Conservation (phyloP, 92 coral and sea anemone species). For the Epizoanthus scotinus region DNA sequence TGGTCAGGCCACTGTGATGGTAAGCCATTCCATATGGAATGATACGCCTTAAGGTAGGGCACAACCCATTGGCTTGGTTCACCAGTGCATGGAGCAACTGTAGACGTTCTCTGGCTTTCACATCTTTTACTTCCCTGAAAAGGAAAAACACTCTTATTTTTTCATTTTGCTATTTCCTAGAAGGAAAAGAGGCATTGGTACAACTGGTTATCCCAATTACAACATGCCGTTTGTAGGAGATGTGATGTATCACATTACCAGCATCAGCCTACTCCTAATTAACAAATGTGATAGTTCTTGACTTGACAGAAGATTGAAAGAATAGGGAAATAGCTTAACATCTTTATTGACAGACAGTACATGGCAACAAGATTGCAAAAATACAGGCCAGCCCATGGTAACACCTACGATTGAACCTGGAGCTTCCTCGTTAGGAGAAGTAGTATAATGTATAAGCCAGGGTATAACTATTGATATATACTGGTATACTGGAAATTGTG, state of each 20-base stretch:
- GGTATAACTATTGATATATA: too few species aligned
- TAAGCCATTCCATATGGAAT: slow-evolving; percentile 92
- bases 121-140: slow-evolving; percentile 67
- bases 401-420: too few species aligned
- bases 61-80: slow-evolving; percentile 82
- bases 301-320: too few species aligned
- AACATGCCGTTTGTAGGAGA: too few species aligned
- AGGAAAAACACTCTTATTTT: neutral
- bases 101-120: slow-evolving; percentile 64
- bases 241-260: too few species aligned
- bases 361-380: too few species aligned
- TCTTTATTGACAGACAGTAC: too few species aligned
- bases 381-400: too few species aligned
- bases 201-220: neutral
- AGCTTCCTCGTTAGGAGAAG: neutral
- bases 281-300: too few species aligned
- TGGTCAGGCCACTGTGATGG: slow-evolving; percentile 96
- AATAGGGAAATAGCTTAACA: too few species aligned
- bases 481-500: neutral
- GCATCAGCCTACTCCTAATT: too few species aligned
- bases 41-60: slow-evolving; percentile 72
- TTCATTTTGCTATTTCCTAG: neutral
- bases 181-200: neutral
- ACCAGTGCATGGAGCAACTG: slow-evolving; percentile 74
- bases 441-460: too few species aligned